Evolutionary conservation across 2,888 invertebrate genomes (phyloP).

Genomic region (Melipona beecheii): DNA sequence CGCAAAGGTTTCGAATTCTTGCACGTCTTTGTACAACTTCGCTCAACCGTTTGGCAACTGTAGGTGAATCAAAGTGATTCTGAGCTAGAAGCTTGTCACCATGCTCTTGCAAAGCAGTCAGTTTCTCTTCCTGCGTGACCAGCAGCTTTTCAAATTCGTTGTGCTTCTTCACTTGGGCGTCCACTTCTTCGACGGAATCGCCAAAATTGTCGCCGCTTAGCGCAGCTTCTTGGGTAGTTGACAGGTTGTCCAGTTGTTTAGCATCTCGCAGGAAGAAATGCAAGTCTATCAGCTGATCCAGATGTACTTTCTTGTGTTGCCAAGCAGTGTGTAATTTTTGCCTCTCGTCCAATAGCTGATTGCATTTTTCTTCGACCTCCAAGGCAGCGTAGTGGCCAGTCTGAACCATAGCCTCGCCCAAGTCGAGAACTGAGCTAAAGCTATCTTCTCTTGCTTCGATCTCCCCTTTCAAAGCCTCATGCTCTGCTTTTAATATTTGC

Average conservation of each 20-base stretch:
- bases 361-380: constrained; percentile 92
- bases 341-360: constrained; percentile 91
- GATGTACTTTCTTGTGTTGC: constrained; percentile 94
- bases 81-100: constrained; percentile 94
- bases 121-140: constrained; percentile 94
- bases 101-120: constrained; percentile 91
- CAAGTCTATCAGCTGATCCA: constrained; percentile 96
- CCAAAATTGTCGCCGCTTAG: constrained; percentile 90
- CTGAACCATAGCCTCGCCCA: constrained; percentile 93
- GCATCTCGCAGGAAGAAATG: constrained; percentile 98
- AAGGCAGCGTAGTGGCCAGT: constrained; percentile 92
- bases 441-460: constrained; percentile 95
- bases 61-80: constrained; percentile 94
- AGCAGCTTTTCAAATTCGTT: constrained; percentile 97
- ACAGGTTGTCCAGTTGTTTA: constrained; percentile 94
- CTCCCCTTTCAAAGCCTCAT: constrained; percentile 92
- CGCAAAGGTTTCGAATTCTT: constrained; percentile 89
- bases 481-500: constrained; percentile 92
- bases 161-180: constrained; percentile 95
- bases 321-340: constrained; percentile 92
- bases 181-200: constrained; percentile 94
- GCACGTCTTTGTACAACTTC: constrained; percentile 90
- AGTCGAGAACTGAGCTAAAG: constrained; percentile 90
- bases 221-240: constrained; percentile 94
- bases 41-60: constrained; percentile 90